Base-by-base conservation (phyloP, 2,113 vertebrate genomes). In the Acanthochromis polyacanthus region DNA sequence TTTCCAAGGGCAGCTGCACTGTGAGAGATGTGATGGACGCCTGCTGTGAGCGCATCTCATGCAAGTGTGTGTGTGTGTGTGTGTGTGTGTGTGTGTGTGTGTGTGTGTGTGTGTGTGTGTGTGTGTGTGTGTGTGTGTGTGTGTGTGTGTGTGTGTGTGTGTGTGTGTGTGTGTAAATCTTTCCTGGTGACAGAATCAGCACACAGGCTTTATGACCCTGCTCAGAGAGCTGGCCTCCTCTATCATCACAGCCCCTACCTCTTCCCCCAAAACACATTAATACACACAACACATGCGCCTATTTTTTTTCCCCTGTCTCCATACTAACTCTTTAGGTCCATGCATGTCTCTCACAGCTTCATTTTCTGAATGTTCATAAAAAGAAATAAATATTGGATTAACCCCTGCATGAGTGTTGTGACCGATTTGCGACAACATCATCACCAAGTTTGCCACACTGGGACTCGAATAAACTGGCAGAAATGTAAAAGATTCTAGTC, bases 131-230 rank as follows among this genome's bases (percentile, higher is more conserved):
- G 52, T 57, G 56, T 79, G 52, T 38, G 65, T 5, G 15, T 67
- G 53, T 62, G 52, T 57, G 56, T 79, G 52, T 38, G n/a, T n/a
- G n/a, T n/a, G n/a, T n/a, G n/a, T n/a, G n/a, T n/a, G 64, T 66
- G 79, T 52, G 55, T 58, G 73, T 22, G 58, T 30, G 71, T 77
- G 56, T 32, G 78, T 92, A 92, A 91, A 93, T 94, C 84, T 91
- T 78, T 80, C n/a, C 64, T 45, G 23, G 45, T 90, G 91, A 93
- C 90, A 93, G 92, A 93, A 94, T 93, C 88, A 92, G 92, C 86
- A 85, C 91, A 91, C 62, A 28, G 50, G 51, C 80, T 91, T 92
- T 92, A 91, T 87, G 89, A 88, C 79, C 86, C 75, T 58, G 38
- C 89, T 89, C 78, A 90, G 84, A 63, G 75, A 80, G 84, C 80